These are phyloP conservation scores for Macrosoma leucophasiata DNA, from an alignment of 2,888 invertebrate species.

Conservation along the genomic window DNA sequence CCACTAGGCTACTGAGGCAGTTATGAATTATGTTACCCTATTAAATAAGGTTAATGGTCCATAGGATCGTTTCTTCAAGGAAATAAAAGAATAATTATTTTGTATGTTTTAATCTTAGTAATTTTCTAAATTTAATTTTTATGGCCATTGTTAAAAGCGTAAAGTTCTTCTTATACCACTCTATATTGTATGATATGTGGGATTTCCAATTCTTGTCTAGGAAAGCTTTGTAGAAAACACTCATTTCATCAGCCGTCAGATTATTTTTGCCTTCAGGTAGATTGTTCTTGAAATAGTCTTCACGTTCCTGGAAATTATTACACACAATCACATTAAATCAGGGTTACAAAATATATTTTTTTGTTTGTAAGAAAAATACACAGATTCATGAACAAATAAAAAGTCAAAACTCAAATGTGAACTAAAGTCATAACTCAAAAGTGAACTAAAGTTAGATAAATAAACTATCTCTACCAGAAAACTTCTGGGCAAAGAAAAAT, in stretches of 20 bases:
- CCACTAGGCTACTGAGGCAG: no score
- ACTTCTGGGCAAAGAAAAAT: no score
- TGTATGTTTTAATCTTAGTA: constrained; percentile 48
- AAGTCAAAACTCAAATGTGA: no score
- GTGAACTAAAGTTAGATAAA: no score
- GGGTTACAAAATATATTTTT: no score
- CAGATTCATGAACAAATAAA: no score
- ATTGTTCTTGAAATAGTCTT: constrained; percentile 71
- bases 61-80: no score
- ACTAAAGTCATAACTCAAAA: no score
- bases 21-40: no score
- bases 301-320: constrained; percentile 67
- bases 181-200: constrained; percentile 85
- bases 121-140: constrained; percentile 68
- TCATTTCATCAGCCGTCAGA: constrained; percentile 88
- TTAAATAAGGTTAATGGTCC: no score
- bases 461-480: no score
- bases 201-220: constrained; percentile 86
- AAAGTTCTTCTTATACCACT: constrained; percentile 89
- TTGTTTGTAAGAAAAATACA: no score
- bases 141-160: constrained; percentile 78
- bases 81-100: constrained; percentile 19
- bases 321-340: constrained; percentile 13
- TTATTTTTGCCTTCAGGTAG: constrained; percentile 67
- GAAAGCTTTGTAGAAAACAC: constrained; percentile 90